Base-by-base conservation (phyloP, 1,140 invertebrate genomes). In the Acyrthosiphon pisum region DNA sequence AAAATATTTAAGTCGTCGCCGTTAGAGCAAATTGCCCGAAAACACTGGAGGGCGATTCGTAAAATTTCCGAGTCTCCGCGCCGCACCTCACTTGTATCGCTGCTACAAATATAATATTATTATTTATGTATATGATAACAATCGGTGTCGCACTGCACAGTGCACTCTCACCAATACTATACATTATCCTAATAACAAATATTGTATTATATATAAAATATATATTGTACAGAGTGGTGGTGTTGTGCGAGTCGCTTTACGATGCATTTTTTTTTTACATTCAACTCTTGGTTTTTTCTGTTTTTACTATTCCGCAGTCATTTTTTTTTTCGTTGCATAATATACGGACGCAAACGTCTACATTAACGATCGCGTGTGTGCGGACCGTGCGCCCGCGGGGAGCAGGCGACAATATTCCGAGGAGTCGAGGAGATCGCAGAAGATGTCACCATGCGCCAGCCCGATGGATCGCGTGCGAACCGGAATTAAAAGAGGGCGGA, bases 1-100 rank as follows among this genome's bases (percentile, higher is more conserved):
- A 93, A 93, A 93, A 93, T 93, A 93, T 93, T 93, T 93, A 92
- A 92, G 91, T 48, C 56, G 90, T 30, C 46, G 91, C 48, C 48
- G 76, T 81, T 81, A 37, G 91, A 93, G 37, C 91, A 93, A 93
- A 93, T 93, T 44, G 91, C 50, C 91, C 81, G 81, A 86, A 93
- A 93, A 93, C 91, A 41, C 76, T 37, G 35, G 4, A 44, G 35
- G 91, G 81, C 91, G 76, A 84, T 84, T 92, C 30, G 68, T 22
- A 91, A 91, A 91, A 83, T 91, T 83, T n/a, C 68, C 90, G 44
- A 41, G n/a, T 35, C 35, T 26, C n/a, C 22, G 2, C 48, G 22
- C 23, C 18, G 44, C 50, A 50, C 35, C 7, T 83, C 76, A 37
- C n/a, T 76, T 76, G 60, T 76, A 1, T 18, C 6, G 1, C 60